phyloP scores from a whole-genome alignment of 2,113 vertebrate species.

The Pelecanus crispus region DNA sequence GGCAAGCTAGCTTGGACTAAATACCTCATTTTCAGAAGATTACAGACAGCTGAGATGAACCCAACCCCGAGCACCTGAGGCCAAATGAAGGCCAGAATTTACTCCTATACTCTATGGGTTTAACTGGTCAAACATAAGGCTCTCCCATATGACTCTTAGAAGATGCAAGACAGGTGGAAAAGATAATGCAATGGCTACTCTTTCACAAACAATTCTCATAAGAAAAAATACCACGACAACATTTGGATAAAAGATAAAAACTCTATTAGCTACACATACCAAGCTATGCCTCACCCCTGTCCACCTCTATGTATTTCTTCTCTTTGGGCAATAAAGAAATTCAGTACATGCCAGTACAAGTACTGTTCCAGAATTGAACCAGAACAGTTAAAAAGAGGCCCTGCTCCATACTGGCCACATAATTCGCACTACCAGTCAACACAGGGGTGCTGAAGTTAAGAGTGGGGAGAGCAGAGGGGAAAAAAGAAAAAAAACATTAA shows the following conservation, averaged over 20 bases:
- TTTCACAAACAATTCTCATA: background rate
- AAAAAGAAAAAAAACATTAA: background rate
- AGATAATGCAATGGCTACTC: background rate
- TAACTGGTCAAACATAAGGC: background rate
- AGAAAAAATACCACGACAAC: background rate
- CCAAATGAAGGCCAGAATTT: background rate
- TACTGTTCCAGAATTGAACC: background rate
- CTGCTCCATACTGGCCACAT: background rate
- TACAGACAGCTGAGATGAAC: background rate
- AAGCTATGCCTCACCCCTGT: background rate
- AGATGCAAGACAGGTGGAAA: background rate
- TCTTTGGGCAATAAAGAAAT: background rate
- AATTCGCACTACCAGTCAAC: background rate
- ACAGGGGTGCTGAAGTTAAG: rapidly evolving
- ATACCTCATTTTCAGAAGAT: background rate
- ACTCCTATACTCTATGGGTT: background rate
- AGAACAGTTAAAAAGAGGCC: background rate
- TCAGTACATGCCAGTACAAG: background rate
- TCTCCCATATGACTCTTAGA: background rate
- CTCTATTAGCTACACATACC: background rate
- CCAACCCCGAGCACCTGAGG: background rate
- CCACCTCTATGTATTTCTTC: background rate
- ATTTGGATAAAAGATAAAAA: background rate
- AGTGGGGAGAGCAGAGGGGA: rapidly evolving
- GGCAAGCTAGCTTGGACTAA: background rate